Evolutionary conservation across 2,113 vertebrate species (phyloP).

Genomic region (Morphnarchus princeps): DNA sequence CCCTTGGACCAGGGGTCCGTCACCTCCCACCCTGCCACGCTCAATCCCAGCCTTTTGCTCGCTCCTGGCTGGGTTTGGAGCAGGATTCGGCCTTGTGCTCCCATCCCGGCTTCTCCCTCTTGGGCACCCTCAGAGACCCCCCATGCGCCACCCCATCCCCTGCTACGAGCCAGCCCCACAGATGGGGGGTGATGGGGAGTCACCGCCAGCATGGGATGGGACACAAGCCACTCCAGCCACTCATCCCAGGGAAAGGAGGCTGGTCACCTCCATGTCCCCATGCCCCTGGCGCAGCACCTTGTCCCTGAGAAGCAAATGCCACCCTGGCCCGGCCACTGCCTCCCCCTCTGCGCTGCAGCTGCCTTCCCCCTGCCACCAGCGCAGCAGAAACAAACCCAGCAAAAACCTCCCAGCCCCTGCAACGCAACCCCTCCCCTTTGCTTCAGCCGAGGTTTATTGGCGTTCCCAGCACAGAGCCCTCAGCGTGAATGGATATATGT

Average conservation of each 20-base stretch:
- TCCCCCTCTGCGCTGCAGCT: not conserved
- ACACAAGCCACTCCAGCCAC: not conserved
- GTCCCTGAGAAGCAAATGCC: not conserved
- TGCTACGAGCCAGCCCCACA: accelerated
- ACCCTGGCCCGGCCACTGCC: not conserved
- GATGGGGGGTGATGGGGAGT: no score
- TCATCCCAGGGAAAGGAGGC: not conserved
- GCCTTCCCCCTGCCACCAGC: not conserved
- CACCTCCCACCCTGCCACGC: accelerated
- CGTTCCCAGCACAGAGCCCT: not conserved
- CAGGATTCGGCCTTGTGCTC: not conserved
- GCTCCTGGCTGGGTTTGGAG: not conserved
- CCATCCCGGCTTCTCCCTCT: not conserved
- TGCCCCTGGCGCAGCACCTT: not conserved
- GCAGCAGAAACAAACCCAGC: not conserved
- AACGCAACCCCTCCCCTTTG: accelerated
- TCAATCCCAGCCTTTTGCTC: not conserved
- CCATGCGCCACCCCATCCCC: accelerated
- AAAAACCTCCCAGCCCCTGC: not conserved
- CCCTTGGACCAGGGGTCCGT: accelerated
- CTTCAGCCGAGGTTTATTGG: not conserved
- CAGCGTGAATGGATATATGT: accelerated
- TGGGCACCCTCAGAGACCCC: not conserved
- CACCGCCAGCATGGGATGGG: accelerated
- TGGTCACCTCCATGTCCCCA: not conserved